Evolutionary conservation across 2,797 vertebrate genomes (phyloP).

Genomic region (Rhinogobio ventralis): DNA sequence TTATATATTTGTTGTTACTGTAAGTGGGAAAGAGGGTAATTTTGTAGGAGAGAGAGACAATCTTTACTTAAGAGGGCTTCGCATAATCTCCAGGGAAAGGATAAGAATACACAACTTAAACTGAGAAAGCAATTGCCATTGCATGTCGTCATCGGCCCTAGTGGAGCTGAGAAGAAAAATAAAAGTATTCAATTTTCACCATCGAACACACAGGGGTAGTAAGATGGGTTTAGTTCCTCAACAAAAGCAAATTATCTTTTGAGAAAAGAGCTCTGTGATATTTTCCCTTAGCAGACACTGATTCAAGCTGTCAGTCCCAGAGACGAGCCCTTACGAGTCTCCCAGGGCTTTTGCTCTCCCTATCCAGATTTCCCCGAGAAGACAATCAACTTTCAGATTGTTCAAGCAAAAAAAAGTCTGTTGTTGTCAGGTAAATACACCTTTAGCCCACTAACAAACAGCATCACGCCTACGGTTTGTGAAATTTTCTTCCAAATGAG

Average conservation of each 20-base stretch:
- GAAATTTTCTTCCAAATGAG: constrained; percentile 34
- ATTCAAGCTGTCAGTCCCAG: constrained; percentile 59
- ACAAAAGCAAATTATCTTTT: constrained; percentile 64
- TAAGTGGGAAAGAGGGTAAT: constrained; percentile 29
- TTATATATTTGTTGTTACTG: constrained; percentile 15
- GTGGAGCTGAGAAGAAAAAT: constrained; percentile 53
- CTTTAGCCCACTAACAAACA: constrained; percentile 36
- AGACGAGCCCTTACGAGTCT: constrained; percentile 43
- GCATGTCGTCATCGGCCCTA: constrained; percentile 55
- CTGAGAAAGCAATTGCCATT: constrained; percentile 59
- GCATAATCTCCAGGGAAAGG: constrained; percentile 48
- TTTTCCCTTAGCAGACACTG: constrained; percentile 47
- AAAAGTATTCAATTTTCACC: constrained; percentile 61
- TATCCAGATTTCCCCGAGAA: constrained; percentile 36
- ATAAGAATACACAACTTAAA: constrained; percentile 58
- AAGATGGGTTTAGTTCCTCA: constrained; percentile 56
- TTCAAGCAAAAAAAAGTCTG: constrained; percentile 42
- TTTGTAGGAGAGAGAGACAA: constrained; percentile 5
- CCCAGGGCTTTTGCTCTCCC: constrained; percentile 31
- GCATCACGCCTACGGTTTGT: constrained; percentile 37
- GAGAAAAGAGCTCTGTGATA: constrained; percentile 56
- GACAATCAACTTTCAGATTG: constrained; percentile 45
- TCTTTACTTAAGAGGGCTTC: constrained; percentile 40
- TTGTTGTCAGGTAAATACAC: constrained; percentile 36
- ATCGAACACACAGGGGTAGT: constrained; percentile 51